Conservation (phyloP, 2,888 invertebrate genomes). For the Cabera pusaria region DNA sequence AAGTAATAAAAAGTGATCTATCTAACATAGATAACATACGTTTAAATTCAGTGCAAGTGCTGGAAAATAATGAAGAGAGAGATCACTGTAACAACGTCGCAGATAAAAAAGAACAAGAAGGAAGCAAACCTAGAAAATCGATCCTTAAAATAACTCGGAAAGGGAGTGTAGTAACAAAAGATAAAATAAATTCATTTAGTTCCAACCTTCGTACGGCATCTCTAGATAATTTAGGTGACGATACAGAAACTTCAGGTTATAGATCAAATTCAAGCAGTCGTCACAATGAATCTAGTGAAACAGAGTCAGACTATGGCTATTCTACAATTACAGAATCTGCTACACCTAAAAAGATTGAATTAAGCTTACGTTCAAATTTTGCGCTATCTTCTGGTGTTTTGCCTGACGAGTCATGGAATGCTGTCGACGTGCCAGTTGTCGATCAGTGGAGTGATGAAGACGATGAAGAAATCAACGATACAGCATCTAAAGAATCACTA, state of each 20-base stretch:
- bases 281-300: slow-evolving; percentile 71
- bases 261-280: slow-evolving; percentile 75
- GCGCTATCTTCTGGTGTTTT: slow-evolving; percentile 71
- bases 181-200: slow-evolving; percentile 34
- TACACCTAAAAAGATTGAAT: slow-evolving; percentile 81
- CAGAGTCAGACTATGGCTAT: slow-evolving; percentile 85
- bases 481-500: slow-evolving; percentile 51
- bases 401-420: slow-evolving; percentile 78
- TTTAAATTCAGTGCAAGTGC: slow-evolving; percentile 36
- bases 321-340: slow-evolving; percentile 84
- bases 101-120: slow-evolving; percentile 39
- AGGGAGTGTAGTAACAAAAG: slow-evolving; percentile 48
- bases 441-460: slow-evolving; percentile 69
- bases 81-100: slow-evolving; percentile 31
- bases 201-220: slow-evolving; percentile 19
- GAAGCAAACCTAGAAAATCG: slow-evolving; percentile 58
- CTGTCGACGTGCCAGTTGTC: slow-evolving; percentile 64
- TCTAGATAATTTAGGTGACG: slow-evolving; percentile 44
- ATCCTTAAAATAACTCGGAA: slow-evolving; percentile 60
- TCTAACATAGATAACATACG: slow-evolving; percentile 47
- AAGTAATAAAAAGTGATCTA: slow-evolving; percentile 51
- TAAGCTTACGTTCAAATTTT: slow-evolving; percentile 60
- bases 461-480: slow-evolving; percentile 57
- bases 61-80: slow-evolving; percentile 44
- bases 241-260: slow-evolving; percentile 82